Evolutionary conservation across 30 jellyfish, hydroid and myxozoan species (phyloP).

Genomic region (Turritopsis rubra): DNA sequence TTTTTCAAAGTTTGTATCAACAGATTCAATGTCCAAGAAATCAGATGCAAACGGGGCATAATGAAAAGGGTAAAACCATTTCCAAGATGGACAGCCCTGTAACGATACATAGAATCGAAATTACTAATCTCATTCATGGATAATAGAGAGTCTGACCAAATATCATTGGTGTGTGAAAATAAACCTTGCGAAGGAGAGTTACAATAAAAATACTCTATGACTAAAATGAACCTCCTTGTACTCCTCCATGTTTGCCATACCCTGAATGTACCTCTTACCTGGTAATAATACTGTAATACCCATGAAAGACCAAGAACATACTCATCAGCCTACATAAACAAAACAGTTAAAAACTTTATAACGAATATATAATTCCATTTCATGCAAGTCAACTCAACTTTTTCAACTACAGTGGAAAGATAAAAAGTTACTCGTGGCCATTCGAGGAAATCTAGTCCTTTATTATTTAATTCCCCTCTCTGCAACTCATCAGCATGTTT

Average conservation of each 20-base stretch:
- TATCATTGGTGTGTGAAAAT: not conserved
- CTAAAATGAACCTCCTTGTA: not conserved
- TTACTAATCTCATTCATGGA: no score
- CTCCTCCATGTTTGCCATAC: not conserved
- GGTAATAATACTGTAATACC: slow-evolving; percentile 86
- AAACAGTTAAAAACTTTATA: not conserved
- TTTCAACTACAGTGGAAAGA: no score
- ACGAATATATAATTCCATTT: not conserved
- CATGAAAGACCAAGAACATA: slow-evolving; percentile 85
- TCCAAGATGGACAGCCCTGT: slow-evolving; percentile 97
- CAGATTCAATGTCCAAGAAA: slow-evolving; percentile 53
- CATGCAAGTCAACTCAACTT: no score
- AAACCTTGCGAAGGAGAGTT: no score
- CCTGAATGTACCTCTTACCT: slow-evolving; percentile 33
- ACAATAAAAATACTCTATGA: not conserved
- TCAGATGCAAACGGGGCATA: slow-evolving; percentile 98
- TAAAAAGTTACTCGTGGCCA: not conserved
- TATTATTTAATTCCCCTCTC: not conserved
- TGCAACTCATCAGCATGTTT: not conserved
- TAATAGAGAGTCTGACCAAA: no score
- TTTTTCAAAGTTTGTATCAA: slow-evolving; percentile 56
- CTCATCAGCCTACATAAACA: slow-evolving; percentile 58
- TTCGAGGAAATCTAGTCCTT: not conserved
- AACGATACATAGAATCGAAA: not conserved
- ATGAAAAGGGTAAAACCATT: slow-evolving; percentile 91